Evolutionary conservation across 2,888 invertebrate species (phyloP).

Genomic region (Antitype chi): DNA sequence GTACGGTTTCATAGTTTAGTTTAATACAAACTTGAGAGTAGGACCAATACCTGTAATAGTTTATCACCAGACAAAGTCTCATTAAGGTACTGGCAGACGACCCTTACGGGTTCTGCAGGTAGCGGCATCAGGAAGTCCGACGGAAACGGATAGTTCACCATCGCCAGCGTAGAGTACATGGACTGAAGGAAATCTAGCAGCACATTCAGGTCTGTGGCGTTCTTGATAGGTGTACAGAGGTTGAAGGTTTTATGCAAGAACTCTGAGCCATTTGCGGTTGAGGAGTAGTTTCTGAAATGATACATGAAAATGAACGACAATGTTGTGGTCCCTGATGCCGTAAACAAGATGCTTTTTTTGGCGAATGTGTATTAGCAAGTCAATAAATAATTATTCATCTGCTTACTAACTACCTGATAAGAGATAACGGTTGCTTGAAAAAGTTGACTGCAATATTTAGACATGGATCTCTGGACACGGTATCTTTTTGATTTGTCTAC

Average conservation of each 20-base stretch:
- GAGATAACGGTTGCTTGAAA: background rate
- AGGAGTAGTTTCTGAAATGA: conserved; percentile 84
- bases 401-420: background rate
- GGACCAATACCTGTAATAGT: conserved; percentile 86
- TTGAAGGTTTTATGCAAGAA: conserved; percentile 94
- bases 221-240: conserved; percentile 93
- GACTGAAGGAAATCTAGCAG: conserved; percentile 93
- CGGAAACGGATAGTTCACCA: conserved; percentile 98
- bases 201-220: conserved; percentile 76
- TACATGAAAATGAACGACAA: background rate
- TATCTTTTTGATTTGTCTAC: background rate
- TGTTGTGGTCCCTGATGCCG: too few relatives aligned
- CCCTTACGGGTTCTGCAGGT: conserved; percentile 95
- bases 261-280: conserved; percentile 92
- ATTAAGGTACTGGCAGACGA: conserved; percentile 90
- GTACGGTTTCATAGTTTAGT: background rate
- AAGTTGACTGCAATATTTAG: background rate
- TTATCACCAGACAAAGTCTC: conserved; percentile 85
- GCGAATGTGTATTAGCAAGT: background rate
- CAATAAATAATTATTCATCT: background rate
- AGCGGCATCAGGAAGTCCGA: conserved; percentile 95
- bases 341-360: background rate
- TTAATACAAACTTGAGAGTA: background rate
- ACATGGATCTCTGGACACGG: background rate
- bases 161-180: conserved; percentile 95